Conservation (phyloP, 2,888 invertebrate genomes). For the Morpho achilles region DNA sequence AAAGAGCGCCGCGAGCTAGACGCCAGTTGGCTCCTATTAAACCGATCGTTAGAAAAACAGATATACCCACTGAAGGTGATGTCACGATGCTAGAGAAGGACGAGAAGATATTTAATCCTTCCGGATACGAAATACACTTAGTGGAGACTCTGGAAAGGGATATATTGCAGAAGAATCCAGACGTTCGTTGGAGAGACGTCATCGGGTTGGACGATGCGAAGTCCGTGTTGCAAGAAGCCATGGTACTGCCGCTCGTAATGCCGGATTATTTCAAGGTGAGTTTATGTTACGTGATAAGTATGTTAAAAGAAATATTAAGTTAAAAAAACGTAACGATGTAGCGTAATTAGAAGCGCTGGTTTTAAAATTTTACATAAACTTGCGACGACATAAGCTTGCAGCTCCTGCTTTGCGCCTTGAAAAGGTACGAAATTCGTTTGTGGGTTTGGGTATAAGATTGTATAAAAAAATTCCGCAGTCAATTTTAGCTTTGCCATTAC, state of each 20-base stretch:
- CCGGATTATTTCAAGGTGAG: constrained; percentile 91
- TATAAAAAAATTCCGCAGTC: too few relatives aligned
- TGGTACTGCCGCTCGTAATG: constrained; percentile 91
- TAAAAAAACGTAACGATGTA: too few relatives aligned
- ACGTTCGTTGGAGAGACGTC: constrained; percentile 89
- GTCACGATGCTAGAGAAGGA: constrained; percentile 57
- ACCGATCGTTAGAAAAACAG: constrained; percentile 49
- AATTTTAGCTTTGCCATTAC: too few relatives aligned
- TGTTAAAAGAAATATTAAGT: too few relatives aligned
- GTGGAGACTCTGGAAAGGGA: constrained; percentile 92
- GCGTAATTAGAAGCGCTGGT: too few relatives aligned
- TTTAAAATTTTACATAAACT: too few relatives aligned
- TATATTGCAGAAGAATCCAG: constrained; percentile 89
- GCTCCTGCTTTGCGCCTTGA: too few relatives aligned
- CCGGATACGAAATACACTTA: constrained; percentile 86
- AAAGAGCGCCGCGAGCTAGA: constrained; percentile 53
- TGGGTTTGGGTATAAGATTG: too few relatives aligned
- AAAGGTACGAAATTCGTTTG: too few relatives aligned
- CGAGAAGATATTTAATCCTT: constrained; percentile 80
- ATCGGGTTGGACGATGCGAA: constrained; percentile 87
- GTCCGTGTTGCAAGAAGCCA: constrained; percentile 89
- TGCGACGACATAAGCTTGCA: too few relatives aligned
- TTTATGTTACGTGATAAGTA: constrained; percentile 5
- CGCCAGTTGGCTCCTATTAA: constrained; percentile 59
- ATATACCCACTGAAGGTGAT: constrained; percentile 61